These are phyloP conservation scores for Drosophila glabriapex DNA, from an alignment of 2,888 invertebrate genomes.

Conservation along the genomic window DNA sequence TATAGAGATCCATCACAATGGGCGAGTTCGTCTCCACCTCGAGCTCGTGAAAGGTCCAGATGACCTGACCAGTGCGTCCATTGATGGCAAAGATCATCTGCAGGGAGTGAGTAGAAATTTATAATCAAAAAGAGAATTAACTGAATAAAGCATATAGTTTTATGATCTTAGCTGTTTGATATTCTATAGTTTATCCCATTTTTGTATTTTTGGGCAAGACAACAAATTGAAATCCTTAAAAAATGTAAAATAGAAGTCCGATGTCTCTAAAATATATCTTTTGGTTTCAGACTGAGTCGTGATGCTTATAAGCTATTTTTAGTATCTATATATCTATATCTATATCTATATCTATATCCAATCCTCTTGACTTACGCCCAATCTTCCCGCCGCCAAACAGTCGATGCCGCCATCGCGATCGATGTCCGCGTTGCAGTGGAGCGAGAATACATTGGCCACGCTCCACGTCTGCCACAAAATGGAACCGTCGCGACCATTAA, in stretches of 20 bases:
- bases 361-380: slow-evolving; percentile 87
- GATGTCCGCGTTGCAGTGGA: slow-evolving; percentile 90
- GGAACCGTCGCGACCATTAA: slow-evolving; percentile 90
- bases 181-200: not conserved
- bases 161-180: not conserved
- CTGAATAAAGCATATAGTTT: not conserved
- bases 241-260: not conserved
- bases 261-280: not conserved
- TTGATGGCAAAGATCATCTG: slow-evolving; percentile 89
- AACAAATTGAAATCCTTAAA: not conserved
- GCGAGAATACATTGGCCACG: slow-evolving; percentile 89
- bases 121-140: not conserved
- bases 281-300: not conserved
- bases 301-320: no score
- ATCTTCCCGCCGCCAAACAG: slow-evolving; percentile 90
- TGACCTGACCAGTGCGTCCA: slow-evolving; percentile 88
- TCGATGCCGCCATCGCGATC: slow-evolving; percentile 89
- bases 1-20: slow-evolving; percentile 88
- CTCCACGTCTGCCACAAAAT: slow-evolving; percentile 92
- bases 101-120: slow-evolving; percentile 27
- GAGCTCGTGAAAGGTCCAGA: slow-evolving; percentile 87
- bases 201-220: not conserved
- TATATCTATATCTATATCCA: not conserved
- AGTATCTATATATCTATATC: no score
- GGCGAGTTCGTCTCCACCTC: slow-evolving; percentile 86